A percentile compares a stretch with the other conserved stretches of the same genome.
These are phyloP conservation scores for Agrotis segetum DNA, from an alignment of 2,888 invertebrate species.

Conservation along the genomic window DNA sequence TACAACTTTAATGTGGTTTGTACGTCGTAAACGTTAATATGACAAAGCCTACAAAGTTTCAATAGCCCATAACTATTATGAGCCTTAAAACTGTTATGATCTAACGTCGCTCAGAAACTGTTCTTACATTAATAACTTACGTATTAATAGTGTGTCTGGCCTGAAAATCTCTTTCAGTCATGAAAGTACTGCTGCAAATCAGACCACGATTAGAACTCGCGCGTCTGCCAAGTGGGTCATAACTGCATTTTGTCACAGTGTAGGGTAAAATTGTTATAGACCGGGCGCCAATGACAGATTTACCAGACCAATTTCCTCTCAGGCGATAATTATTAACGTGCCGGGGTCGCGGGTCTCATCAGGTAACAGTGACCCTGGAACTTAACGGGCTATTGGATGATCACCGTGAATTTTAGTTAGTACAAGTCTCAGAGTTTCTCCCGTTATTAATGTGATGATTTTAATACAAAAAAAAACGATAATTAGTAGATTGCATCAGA, in stretches of 20 bases:
- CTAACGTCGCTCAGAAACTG: not conserved
- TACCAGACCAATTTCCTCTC: no score
- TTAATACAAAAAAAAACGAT: no score
- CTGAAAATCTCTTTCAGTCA: slow-evolving; percentile 41
- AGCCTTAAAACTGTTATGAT: slow-evolving; percentile 19
- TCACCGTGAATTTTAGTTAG: no score
- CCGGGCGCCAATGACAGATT: no score
- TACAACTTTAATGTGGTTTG: not conserved
- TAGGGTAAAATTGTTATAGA: slow-evolving; percentile 31
- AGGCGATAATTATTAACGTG: no score
- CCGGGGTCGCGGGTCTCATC: no score
- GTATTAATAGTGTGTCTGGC: slow-evolving; percentile 28
- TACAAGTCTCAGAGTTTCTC: no score
- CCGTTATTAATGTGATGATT: no score
- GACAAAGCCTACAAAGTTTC: slow-evolving; percentile 24
- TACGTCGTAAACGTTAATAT: not conserved
- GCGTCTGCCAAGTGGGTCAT: slow-evolving; percentile 60
- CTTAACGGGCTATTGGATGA: no score
- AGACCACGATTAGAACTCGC: slow-evolving; percentile 48
- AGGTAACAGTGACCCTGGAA: no score
- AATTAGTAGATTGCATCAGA: no score
- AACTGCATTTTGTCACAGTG: slow-evolving; percentile 53
- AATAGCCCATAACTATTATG: slow-evolving; percentile 1
- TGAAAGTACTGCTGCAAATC: slow-evolving; percentile 37
- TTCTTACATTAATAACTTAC: slow-evolving; percentile 19